Percentiles rank a stretch among this genome's conserved stretches.
phyloP scores from a whole-genome alignment of 2,113 vertebrate genomes.

The Brachypodius melanocephalos region DNA sequence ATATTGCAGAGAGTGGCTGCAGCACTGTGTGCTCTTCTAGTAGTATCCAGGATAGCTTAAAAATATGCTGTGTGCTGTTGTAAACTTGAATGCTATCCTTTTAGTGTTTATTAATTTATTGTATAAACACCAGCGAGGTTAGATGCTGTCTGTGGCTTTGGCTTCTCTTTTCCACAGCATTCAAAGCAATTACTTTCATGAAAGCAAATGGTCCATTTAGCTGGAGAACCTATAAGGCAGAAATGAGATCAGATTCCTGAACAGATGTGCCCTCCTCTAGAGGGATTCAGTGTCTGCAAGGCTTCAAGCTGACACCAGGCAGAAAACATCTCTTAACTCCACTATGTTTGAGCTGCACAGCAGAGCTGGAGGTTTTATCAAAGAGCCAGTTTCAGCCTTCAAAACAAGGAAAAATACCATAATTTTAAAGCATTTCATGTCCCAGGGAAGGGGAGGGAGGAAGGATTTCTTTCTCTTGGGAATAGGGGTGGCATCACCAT shows the following conservation, averaged over 20 bases:
- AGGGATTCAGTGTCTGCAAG: not conserved
- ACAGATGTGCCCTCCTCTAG: slow-evolving; percentile 56
- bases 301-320: slow-evolving; percentile 18
- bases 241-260: slow-evolving; percentile 60
- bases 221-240: slow-evolving; percentile 16
- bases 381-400: not conserved
- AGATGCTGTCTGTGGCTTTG: not conserved
- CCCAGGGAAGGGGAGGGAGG: not conserved
- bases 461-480: not conserved
- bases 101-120: slow-evolving; percentile 26
- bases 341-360: not conserved
- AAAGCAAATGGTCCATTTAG: slow-evolving; percentile 48
- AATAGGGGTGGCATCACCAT: not conserved
- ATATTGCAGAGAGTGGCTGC: not conserved
- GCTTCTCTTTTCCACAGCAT: not conserved
- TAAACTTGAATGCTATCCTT: not conserved
- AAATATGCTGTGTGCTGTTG: not conserved
- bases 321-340: not conserved
- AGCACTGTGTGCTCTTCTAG: not conserved
- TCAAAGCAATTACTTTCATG: slow-evolving; percentile 14
- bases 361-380: not conserved
- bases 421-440: not conserved
- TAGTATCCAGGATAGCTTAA: not conserved
- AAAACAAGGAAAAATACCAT: not conserved
- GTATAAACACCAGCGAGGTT: not conserved